Conservation (phyloP, 2,888 invertebrate genomes). For the Scaptomyza parva region DNA sequence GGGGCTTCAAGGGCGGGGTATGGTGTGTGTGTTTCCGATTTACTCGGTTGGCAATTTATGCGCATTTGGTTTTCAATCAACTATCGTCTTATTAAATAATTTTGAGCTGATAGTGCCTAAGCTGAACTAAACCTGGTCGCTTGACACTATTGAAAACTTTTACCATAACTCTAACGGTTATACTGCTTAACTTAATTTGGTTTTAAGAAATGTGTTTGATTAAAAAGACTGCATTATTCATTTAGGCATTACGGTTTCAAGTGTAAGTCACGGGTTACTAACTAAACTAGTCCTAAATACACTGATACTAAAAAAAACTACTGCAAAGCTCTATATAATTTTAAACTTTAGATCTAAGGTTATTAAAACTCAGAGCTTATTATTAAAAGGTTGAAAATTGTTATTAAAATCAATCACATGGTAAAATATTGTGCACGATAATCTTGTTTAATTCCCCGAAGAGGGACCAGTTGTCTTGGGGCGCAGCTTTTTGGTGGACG, state of each 20-base stretch:
- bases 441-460: background rate
- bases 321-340: no score
- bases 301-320: no score
- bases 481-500: background rate
- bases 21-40: constrained; percentile 6
- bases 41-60: constrained; percentile 26
- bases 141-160: constrained; percentile 2
- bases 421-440: background rate
- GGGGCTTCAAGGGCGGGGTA: constrained; percentile 6
- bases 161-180: background rate
- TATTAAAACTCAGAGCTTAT: no score
- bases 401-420: background rate
- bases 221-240: no score
- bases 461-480: background rate
- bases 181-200: background rate
- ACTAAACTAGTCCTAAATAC: no score
- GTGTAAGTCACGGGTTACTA: no score
- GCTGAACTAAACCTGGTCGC: constrained; percentile 25
- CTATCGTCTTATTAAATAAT: constrained; percentile 77
- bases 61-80: constrained; percentile 60
- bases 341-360: no score
- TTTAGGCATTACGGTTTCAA: no score
- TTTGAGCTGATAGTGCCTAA: constrained; percentile 48
- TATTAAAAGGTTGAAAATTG: no score
- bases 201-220: no score